Evolutionary conservation across 2,113 vertebrate species (phyloP), one percentile per base, ranked within the genome.

Genomic region (Cyprinodon variegatus): DNA sequence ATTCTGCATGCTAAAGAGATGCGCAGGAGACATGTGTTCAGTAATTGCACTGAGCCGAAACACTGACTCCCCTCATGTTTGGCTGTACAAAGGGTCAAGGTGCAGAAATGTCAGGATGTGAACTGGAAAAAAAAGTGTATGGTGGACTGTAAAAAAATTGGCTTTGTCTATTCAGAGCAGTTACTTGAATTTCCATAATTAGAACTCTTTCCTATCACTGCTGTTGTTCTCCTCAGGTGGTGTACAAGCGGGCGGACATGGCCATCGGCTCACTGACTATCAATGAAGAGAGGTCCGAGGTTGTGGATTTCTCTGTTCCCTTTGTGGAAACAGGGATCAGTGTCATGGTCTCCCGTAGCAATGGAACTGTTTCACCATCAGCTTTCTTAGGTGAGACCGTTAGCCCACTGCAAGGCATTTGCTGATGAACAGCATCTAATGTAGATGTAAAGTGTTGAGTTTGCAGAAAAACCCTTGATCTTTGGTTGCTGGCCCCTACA

Each of bases 281-380:
- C 87, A 97, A 97, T 45, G 96, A 97, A 86, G 96, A 97, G 88
- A 93, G 96, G 29, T 96, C 96, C 2, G 96, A 97, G 90, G 95
- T 97, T 6, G 95, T 97, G 81, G 96, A 97, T 91, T 97, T 97
- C 90, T 97, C 96, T 0, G 96, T 97, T 48, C 96, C 96, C 81
- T 97, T 97, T 60, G 96, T 97, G 76, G 96, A 97, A 91, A 97
- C 96, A 0, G 96, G 96, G 45, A 97, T 97, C 92, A 97, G 96
- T 37, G 96, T 97, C 81, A 97, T 97, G 96, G 96, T 97, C 81
- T 96, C 96, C 20, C 95, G 96, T 63, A 97, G 96, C 94, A 97
- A 97, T 14, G 96, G 96, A 77, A 97, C 96, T 0, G 96, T 97
- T 62, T 97, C 96, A 14, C 96, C 96, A 7, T 97, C 96, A 0